Conservation (phyloP, 2,113 vertebrate genomes). For the Chrysochloris asiatica region DNA sequence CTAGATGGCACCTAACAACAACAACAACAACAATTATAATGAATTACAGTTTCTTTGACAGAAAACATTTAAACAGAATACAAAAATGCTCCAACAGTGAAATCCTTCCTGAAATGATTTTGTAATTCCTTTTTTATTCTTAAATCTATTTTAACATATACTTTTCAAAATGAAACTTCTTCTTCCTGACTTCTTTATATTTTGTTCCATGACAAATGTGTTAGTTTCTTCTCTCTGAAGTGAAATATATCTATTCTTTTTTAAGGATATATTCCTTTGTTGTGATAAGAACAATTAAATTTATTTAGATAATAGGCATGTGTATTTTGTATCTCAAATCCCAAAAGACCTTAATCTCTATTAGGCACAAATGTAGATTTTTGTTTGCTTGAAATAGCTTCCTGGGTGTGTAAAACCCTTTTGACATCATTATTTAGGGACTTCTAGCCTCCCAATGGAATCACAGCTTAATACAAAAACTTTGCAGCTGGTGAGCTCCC, state of each 20-base stretch:
- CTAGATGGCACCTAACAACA: too few species aligned
- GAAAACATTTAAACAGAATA: not conserved
- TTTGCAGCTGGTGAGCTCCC: constrained; percentile 68
- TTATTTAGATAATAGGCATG: constrained; percentile 36
- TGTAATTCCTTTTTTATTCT: constrained; percentile 14
- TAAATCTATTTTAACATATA: not conserved
- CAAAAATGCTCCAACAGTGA: not conserved
- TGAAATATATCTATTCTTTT: not conserved
- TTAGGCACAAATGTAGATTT: constrained; percentile 59
- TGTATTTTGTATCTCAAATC: not conserved
- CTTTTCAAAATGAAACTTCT: constrained; percentile 33
- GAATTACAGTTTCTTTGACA: not conserved
- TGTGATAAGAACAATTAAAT: constrained; percentile 9
- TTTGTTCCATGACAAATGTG: not conserved
- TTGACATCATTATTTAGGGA: constrained; percentile 69
- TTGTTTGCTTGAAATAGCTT: constrained; percentile 55
- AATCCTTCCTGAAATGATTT: not conserved
- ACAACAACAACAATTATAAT: too few species aligned
- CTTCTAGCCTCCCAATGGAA: constrained; percentile 41
- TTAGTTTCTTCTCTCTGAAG: not conserved
- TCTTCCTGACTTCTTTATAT: not conserved
- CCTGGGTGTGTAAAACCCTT: constrained; percentile 53
- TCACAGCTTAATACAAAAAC: constrained; percentile 61
- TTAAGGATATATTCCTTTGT: constrained; percentile 20
- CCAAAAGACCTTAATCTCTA: constrained; percentile 56